These are phyloP conservation scores for Zapus hudsonius DNA, from an alignment of 2,113 vertebrate genomes.

Conservation along the genomic window DNA sequence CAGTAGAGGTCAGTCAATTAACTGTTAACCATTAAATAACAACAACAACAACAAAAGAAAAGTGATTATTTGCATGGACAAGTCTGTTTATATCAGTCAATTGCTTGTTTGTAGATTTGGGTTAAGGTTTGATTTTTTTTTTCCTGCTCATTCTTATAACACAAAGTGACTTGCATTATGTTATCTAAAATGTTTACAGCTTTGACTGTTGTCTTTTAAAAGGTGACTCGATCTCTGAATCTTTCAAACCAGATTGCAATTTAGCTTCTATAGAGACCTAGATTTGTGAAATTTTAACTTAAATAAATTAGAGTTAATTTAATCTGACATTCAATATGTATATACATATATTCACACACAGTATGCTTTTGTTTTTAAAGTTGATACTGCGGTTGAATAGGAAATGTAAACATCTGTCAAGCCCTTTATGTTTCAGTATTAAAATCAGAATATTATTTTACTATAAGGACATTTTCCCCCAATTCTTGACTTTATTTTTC, in stretches of 20 bases:
- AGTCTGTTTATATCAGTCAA: slow-evolving; percentile 59
- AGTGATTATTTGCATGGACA: slow-evolving; percentile 60
- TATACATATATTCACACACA: slow-evolving; percentile 38
- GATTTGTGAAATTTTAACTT: slow-evolving; percentile 69
- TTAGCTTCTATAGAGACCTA: slow-evolving; percentile 65
- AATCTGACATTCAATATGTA: background rate
- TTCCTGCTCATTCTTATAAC: slow-evolving; percentile 49
- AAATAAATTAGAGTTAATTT: slow-evolving; percentile 23
- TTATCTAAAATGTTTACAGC: slow-evolving; percentile 43
- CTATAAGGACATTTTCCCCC: slow-evolving; percentile 48
- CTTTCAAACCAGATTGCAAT: slow-evolving; percentile 78
- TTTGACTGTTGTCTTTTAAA: slow-evolving; percentile 72
- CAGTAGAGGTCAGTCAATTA: slow-evolving; percentile 76
- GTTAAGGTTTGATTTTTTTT: slow-evolving; percentile 56
- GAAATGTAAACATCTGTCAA: slow-evolving; percentile 65
- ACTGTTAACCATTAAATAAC: slow-evolving; percentile 78
- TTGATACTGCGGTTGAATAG: slow-evolving; percentile 71
- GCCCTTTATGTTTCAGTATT: slow-evolving; percentile 44
- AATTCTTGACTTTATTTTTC: slow-evolving; percentile 61
- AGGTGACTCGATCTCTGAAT: slow-evolving; percentile 79
- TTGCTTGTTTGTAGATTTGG: slow-evolving; percentile 63
- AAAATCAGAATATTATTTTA: slow-evolving; percentile 70
- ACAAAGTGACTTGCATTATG: slow-evolving; percentile 46
- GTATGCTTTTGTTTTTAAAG: slow-evolving; percentile 68
- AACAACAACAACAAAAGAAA: slow-evolving; percentile 60